phyloP scores from a whole-genome alignment of 2,888 invertebrate species.

The Nomada lathburiana region DNA sequence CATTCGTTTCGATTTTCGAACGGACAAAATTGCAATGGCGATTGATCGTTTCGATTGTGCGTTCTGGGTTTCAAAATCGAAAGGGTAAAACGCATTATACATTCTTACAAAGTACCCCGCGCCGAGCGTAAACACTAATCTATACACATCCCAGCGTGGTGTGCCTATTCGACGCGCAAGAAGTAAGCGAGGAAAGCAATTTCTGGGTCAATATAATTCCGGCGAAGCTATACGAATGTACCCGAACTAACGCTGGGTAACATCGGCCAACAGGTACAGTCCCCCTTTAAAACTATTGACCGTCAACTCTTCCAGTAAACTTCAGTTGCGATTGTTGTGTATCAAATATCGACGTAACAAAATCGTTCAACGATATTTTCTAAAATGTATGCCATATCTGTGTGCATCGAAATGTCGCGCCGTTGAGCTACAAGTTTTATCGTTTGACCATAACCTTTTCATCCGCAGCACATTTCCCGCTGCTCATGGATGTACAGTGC shows the following conservation, averaged over 20 bases:
- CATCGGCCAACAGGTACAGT: slow-evolving; percentile 62
- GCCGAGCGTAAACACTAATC: not conserved
- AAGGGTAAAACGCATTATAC: not conserved
- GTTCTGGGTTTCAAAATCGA: too few species aligned
- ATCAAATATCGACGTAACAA: not conserved
- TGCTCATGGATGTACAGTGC: slow-evolving; percentile 28
- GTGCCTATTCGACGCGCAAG: not conserved
- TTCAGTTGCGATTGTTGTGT: not conserved
- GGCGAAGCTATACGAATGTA: slow-evolving; percentile 65
- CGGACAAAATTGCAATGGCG: not conserved
- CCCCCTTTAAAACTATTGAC: slow-evolving; percentile 68
- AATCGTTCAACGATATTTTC: not conserved
- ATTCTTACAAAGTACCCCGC: not conserved
- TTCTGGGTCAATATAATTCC: slow-evolving; percentile 76
- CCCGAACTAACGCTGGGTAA: slow-evolving; percentile 60
- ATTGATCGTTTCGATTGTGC: too few species aligned
- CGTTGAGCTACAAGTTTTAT: not conserved
- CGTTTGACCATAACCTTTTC: slow-evolving; percentile 56
- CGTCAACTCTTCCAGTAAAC: not conserved
- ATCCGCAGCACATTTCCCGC: slow-evolving; percentile 58
- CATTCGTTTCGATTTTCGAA: not conserved
- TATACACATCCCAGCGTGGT: not conserved
- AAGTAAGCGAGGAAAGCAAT: slow-evolving; percentile 14
- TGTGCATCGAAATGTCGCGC: not conserved
- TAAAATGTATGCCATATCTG: not conserved